Base-by-base conservation (phyloP, 2,888 invertebrate genomes). In the Lithophane leautieri region DNA sequence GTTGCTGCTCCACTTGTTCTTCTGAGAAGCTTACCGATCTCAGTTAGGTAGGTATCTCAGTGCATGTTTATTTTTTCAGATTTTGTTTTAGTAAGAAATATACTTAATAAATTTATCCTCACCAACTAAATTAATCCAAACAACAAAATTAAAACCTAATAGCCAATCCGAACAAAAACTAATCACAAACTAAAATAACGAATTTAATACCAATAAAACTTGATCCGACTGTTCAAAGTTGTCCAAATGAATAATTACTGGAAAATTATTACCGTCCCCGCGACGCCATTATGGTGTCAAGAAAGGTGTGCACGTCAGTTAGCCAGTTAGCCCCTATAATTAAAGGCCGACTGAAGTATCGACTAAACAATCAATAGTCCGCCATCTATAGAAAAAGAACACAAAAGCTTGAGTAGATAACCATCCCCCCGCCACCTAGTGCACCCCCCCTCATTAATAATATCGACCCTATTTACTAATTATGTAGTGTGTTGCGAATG, bases 331-430 rank as follows among this genome's bases (percentile, higher is more conserved):
- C 93, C 94, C 93, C 93, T 94, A 94, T 95, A 95, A 96, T 96
- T 96, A 96, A 96, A 94, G 93, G 90, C 90, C 89, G 78, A 69
- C 90, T 92, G 90, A 92, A 93, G 93, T 95, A 95, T 95, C 94
- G 94, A 95, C 94, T 93, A 94, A 95, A 95, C 95, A 95, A 96
- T 96, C 96, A 94, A 96, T 96, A 95, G 90, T 88, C 75, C 76
- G 78, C 79, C 90, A 94, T 94, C 94, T 92, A 94, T 95, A 94
- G 94, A 94, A 95, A 88, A 95, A 95, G 92, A 95, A 95, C 93
- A 96, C 95, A 96, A 96, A 96, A 96, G 96, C 95, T 94, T 90
- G 93, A 94, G 93, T 95, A 95, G 95, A 96, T 95, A 96, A 95
- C 94, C 92, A 94, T 94, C 94, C 92, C 92, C 89, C 89, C 92